Base-by-base conservation (phyloP, 2,888 invertebrate species). In the Drosophila picticornis region DNA sequence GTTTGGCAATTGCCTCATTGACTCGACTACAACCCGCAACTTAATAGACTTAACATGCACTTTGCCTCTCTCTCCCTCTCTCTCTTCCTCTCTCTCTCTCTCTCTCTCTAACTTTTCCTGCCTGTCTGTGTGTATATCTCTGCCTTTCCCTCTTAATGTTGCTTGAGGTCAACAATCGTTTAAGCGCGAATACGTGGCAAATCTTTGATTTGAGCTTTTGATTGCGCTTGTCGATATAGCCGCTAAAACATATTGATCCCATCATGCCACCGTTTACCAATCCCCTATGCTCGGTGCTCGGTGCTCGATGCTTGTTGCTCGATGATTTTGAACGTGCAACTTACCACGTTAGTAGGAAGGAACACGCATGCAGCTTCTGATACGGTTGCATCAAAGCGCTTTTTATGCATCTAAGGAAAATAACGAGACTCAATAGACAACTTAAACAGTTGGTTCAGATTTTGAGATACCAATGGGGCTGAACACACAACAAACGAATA, bases 141-240 rank as follows among this genome's bases (percentile, higher is more conserved):
- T 46, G 7, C 22, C 13, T 46, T 25, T 16, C 9, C 4, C 7
- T 16, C 46, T 46, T 7, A 51, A 51, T 29, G 29, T 27, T 16
- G 11, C 75, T 69, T 81, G 88, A 79, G 90, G 90, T 88, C 90
- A 90, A 90, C 83, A 83, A 77, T 81, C 79, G 80, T 66, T 90
- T 84, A 71, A 84, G 79, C 71, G 61, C 67, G 77, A 70, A 69
- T 85, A 88, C 88, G 88, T 88, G 88, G 91, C 86, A 73, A 90
- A 88, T 88, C 90, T 83, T 72, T 78, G 77, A 85, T 88, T 84
- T 74, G 71, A 72, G 77, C 68, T 71, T 72, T 62, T 76, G 89
- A 89, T 89, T 81, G 65, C 65, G 69, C 38, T 32, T 29, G 58
- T 82, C 64, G 76, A 73, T 77, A 61, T 67, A 61, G 61, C 60